These are phyloP conservation scores for Arbacia lixula DNA, from an alignment of 53 echinoderm and acorn worm species.

Conservation along the genomic window DNA sequence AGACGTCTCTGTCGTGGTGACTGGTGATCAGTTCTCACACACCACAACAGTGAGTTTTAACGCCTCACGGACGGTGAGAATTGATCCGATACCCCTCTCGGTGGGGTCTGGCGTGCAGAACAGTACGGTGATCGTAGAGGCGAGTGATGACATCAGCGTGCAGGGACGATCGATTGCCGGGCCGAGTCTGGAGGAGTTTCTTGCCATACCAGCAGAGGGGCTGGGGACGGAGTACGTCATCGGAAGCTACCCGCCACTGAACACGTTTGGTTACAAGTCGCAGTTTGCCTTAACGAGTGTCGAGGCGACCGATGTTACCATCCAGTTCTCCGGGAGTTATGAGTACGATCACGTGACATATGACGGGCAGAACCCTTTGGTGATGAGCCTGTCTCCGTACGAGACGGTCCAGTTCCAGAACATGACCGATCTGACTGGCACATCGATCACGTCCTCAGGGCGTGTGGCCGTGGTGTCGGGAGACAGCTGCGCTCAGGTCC, in stretches of 20 bases:
- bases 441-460: slow-evolving; percentile 56
- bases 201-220: slow-evolving; percentile 70
- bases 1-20: neutral
- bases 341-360: neutral
- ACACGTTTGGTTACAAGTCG: slow-evolving; percentile 56
- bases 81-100: slow-evolving; percentile 17
- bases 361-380: slow-evolving; percentile 52
- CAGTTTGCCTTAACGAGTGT: slow-evolving; percentile 67
- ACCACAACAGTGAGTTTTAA: neutral
- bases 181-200: slow-evolving; percentile 60
- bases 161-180: slow-evolving; percentile 51
- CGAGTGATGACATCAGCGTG: slow-evolving; percentile 29
- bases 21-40: neutral
- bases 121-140: slow-evolving; percentile 7
- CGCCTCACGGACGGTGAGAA: neutral
- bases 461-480: slow-evolving; percentile 73
- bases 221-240: slow-evolving; percentile 75
- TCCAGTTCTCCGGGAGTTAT: slow-evolving; percentile 35
- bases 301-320: slow-evolving; percentile 40
- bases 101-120: slow-evolving; percentile 57
- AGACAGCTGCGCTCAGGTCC: slow-evolving; percentile 70
- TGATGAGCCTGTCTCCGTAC: slow-evolving; percentile 47
- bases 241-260: slow-evolving; percentile 69
- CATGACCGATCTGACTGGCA: slow-evolving; percentile 65
- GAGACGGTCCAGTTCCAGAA: slow-evolving; percentile 74